Evolutionary conservation across 2,888 invertebrate species (phyloP), one percentile per base, ranked within the genome.

Genomic region (Eristalinus sepulchralis): DNA sequence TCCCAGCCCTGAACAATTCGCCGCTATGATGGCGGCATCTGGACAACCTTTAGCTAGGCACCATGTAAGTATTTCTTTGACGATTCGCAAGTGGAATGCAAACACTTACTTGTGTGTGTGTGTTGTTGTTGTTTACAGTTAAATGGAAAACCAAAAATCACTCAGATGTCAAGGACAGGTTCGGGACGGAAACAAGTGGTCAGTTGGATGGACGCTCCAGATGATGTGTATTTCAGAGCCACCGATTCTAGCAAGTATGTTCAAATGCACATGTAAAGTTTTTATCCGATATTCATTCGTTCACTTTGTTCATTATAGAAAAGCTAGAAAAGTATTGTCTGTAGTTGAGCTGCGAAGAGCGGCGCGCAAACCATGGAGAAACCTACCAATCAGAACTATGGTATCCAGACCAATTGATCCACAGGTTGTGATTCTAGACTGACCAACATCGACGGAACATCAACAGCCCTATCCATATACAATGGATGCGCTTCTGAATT

Each of bases 201-300:
- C 92, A 98, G 98, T 91, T 98, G 98, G 98, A 98, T 98, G 96
- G 98, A 99, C 93, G 98, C 98, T 79, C 98, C 98, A 24, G 98
- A 99, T 92, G 98, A 99, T 94, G 96, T 98, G 88, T 98, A 97
- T 94, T 98, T 98, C 94, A 95, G 97, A 92, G 98, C 98, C 90
- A 97, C 97, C 63, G 97, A 97, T 90, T 94, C 95, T 89, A 97
- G 97, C 93, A 98, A 97, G 98, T 98, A 94, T 94, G 96, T 94
- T 57, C 20, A 71, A 5, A 55, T 55, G 13, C 33, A 11, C 39
- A n/a, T 27, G 5, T 5, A 3, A 27, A 27, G 27, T 27, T 27
- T 27, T 55, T 22, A 22, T 6, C 17, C 13, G 20, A 4, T 53
- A 2, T 22, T 6, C 55, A 22, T 2, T 57, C 4, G n/a, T 57